phyloP scores from a whole-genome alignment of 2,113 vertebrate species.

The Ptilonorhynchus violaceus region DNA sequence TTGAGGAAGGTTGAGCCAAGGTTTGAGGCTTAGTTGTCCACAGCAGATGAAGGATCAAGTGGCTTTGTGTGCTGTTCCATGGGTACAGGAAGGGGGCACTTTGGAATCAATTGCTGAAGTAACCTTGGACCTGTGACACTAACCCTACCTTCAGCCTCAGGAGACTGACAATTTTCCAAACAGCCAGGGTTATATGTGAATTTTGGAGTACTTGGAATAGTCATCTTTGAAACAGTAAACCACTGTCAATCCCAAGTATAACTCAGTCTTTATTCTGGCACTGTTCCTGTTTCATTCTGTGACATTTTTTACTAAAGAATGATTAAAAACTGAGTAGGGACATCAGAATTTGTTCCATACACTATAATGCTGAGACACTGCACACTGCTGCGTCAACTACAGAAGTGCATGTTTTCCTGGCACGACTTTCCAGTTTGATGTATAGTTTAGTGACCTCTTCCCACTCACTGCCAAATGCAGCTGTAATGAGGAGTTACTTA shows the following conservation, averaged over 20 bases:
- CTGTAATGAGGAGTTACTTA: slow-evolving; percentile 19
- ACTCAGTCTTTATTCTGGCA: neutral
- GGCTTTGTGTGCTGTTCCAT: neutral
- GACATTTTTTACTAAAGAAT: neutral
- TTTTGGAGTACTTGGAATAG: neutral
- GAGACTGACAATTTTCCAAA: neutral
- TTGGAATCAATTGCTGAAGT: neutral
- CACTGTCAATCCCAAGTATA: neutral
- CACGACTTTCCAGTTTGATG: neutral
- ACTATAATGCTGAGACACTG: neutral
- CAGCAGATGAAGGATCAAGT: neutral
- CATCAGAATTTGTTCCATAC: neutral
- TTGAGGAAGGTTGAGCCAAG: neutral
- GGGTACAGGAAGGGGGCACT: accelerated
- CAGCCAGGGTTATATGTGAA: neutral
- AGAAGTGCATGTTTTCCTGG: slow-evolving; percentile 15
- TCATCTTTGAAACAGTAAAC: neutral
- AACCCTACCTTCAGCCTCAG: neutral
- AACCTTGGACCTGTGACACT: neutral
- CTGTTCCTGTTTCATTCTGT: neutral
- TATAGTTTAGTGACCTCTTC: neutral
- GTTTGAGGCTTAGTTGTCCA: neutral
- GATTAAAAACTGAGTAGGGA: neutral
- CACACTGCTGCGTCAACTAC: neutral
- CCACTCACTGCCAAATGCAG: neutral